Conservation (phyloP, 2,797 vertebrate genomes). For the Crax fasciolata region DNA sequence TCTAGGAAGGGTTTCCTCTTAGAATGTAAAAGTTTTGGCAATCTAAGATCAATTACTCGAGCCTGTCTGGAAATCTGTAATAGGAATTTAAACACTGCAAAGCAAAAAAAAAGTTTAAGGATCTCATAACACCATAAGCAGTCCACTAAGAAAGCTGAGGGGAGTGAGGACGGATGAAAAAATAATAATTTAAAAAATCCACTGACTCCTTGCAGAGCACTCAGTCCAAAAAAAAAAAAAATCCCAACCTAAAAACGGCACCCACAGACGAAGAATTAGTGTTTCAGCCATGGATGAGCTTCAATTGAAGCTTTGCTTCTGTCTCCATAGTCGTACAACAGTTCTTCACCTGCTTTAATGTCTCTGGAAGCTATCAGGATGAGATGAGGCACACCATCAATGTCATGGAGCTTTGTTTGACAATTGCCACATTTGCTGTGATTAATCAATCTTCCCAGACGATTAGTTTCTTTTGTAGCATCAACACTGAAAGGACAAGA, state of each 20-base stretch:
- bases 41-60: slow-evolving; percentile 81
- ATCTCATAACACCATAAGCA: slow-evolving; percentile 75
- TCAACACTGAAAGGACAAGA: slow-evolving; percentile 88
- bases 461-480: slow-evolving; percentile 90
- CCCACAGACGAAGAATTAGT: slow-evolving; percentile 65
- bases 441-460: slow-evolving; percentile 93
- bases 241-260: not conserved
- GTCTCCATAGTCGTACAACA: slow-evolving; percentile 96
- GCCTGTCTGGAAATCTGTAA: slow-evolving; percentile 74
- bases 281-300: slow-evolving; percentile 96
- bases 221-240: slow-evolving; percentile 40
- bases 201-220: slow-evolving; percentile 58
- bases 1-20: slow-evolving; percentile 56
- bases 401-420: slow-evolving; percentile 92
- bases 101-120: slow-evolving; percentile 80
- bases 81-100: slow-evolving; percentile 78
- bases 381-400: slow-evolving; percentile 91
- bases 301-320: slow-evolving; percentile 91
- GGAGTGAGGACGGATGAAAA: slow-evolving; percentile 9
- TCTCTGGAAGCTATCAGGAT: slow-evolving; percentile 93
- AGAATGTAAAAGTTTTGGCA: slow-evolving; percentile 79
- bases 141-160: slow-evolving; percentile 75
- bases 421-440: slow-evolving; percentile 97
- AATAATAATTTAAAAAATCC: not conserved
- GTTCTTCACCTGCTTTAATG: slow-evolving; percentile 90